Evolutionary conservation across 2,113 vertebrate genomes (phyloP).

Genomic region (Stegostoma tigrinum): DNA sequence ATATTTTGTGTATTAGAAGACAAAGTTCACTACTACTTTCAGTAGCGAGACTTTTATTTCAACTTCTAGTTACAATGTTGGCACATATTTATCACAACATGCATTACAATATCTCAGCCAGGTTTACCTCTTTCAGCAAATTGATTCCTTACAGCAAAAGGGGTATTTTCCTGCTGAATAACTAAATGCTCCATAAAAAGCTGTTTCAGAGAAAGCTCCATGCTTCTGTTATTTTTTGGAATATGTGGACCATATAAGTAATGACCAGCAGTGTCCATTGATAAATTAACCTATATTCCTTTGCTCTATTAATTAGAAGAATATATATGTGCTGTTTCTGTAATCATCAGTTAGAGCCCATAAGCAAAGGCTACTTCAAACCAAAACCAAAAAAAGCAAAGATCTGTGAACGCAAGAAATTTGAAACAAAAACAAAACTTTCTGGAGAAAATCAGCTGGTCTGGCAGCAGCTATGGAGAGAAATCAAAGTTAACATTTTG

Average conservation of each 20-base stretch:
- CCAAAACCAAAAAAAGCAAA: too few relatives aligned
- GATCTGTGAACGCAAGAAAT: too few relatives aligned
- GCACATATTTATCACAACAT: background rate
- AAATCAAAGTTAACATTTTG: too few relatives aligned
- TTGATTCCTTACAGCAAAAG: background rate
- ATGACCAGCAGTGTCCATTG: background rate
- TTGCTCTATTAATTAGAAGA: background rate
- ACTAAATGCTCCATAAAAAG: background rate
- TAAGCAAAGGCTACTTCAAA: background rate
- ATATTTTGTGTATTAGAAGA: background rate
- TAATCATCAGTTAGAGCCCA: background rate
- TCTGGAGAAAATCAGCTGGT: too few relatives aligned
- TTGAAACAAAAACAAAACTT: too few relatives aligned
- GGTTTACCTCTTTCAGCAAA: background rate
- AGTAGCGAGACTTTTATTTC: background rate
- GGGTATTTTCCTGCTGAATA: background rate
- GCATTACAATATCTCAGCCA: background rate
- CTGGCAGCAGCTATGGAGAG: too few relatives aligned
- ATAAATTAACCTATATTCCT: background rate
- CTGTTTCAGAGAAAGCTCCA: background rate
- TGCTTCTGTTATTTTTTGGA: background rate
- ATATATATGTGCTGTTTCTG: background rate
- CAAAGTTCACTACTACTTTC: background rate
- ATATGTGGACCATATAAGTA: background rate
- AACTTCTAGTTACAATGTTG: background rate